Evolutionary conservation across 1,140 invertebrate genomes (phyloP), one percentile per base, ranked within the genome.

Genomic region (Aphis gossypii): DNA sequence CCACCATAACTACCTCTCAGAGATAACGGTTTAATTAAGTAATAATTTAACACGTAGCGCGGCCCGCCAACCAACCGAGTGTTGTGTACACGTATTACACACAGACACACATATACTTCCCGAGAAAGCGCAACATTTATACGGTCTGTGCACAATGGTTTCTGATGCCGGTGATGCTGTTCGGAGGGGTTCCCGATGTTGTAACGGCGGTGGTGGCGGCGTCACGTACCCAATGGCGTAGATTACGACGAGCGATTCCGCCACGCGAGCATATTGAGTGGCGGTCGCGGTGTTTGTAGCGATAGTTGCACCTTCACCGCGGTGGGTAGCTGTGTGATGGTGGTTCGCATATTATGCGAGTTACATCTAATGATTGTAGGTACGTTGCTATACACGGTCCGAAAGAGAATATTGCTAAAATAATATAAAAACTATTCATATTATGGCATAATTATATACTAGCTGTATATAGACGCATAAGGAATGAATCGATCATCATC

Each of bases 1-100:
- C 91, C 91, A 92, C 91, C 46, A 92, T 92, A 92, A 92, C 91
- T 92, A 92, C 91, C 91, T 92, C 68, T 92, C 91, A 35, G 68
- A 93, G 92, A 93, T 93, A 93, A 93, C 92, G 92, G 92, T 84
- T 93, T 93, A 93, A 93, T 93, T 93, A 93, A 93, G 92, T 93
- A 93, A 93, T 93, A 93, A 93, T 93, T 93, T 93, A 93, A 93
- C 92, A 86, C 92, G 76, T 93, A 84, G 38, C 51, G 35, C 30
- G n/a, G 60, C 82, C 92, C 89, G 89, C 56, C 56, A 44, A 68
- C 38, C 89, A 56, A 20, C 89, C 89, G 54, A 44, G 21, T 68
- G 38, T 44, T 51, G 46, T 51, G 30, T 46, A 46, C 41, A 84
- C 83, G 83, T 84, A 41, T 83, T 44, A 46, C 84, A 48, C 86